These are phyloP conservation scores for Halcyon malimbica DNA, from an alignment of 2,113 vertebrate species.

Conservation along the genomic window DNA sequence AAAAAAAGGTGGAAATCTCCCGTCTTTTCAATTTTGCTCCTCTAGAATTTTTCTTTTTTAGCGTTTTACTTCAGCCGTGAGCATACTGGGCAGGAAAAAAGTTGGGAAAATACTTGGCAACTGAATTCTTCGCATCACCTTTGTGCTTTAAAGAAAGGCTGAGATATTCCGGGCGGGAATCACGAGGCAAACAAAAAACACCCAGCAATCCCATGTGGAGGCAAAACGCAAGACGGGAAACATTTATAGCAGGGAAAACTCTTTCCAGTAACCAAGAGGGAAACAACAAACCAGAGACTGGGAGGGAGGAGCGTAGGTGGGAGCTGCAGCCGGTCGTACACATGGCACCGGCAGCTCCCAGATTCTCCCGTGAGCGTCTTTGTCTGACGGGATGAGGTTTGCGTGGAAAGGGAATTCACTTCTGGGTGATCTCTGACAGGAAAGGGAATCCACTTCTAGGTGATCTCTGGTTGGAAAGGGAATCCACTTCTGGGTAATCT, in stretches of 20 bases:
- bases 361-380: not conserved
- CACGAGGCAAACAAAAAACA: not conserved
- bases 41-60: not conserved
- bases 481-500: no score
- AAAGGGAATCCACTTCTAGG: no score
- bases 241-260: not conserved
- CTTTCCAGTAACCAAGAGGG: not conserved
- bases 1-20: not conserved
- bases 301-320: not conserved
- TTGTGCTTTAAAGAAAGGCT: not conserved
- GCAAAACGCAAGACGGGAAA: not conserved
- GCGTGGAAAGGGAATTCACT: not conserved
- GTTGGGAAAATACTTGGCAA: not conserved
- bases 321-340: not conserved
- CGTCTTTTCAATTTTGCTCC: not conserved
- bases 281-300: not conserved
- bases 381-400: not conserved
- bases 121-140: not conserved
- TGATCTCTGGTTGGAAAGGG: no score
- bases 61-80: not conserved
- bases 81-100: accelerated
- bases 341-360: not conserved
- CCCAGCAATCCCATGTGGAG: no score
- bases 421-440: not conserved
- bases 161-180: not conserved